Conservation (phyloP, 2,113 vertebrate species). For the Amblyornis subalaris region DNA sequence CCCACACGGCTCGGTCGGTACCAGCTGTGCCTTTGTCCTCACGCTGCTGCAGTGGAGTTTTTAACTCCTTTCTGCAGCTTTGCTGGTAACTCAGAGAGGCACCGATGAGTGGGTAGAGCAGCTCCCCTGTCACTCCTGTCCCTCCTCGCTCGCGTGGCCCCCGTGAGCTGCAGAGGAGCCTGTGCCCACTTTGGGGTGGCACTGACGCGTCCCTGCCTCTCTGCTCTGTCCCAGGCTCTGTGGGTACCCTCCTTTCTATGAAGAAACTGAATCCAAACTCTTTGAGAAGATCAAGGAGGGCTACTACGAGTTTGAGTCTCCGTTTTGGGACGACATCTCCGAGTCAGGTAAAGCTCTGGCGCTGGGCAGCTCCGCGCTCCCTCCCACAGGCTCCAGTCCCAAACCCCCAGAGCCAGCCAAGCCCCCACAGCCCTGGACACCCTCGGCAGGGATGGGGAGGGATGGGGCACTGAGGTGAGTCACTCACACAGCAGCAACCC, state of each 20-base stretch:
- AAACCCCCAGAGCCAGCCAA: background rate
- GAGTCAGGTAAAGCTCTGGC: slow-evolving; percentile 78
- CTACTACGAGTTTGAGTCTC: slow-evolving; percentile 89
- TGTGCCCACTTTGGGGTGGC: rapidly evolving
- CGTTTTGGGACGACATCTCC: slow-evolving; percentile 93
- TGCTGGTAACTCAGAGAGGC: rapidly evolving
- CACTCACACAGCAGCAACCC: background rate
- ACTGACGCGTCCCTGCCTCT: background rate
- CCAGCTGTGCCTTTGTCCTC: slow-evolving; percentile 52
- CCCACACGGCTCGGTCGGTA: background rate
- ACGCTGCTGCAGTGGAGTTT: background rate
- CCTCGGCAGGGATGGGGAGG: rapidly evolving
- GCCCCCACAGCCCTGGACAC: rapidly evolving
- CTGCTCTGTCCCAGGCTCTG: slow-evolving; percentile 76
- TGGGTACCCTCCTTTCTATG: slow-evolving; percentile 95
- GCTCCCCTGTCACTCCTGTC: background rate
- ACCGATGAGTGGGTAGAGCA: background rate
- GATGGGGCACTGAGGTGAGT: background rate
- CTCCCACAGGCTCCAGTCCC: background rate
- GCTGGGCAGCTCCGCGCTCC: rapidly evolving
- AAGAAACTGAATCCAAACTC: slow-evolving; percentile 87
- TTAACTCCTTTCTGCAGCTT: background rate
- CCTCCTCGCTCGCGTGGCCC: rapidly evolving
- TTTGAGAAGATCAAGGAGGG: slow-evolving; percentile 93
- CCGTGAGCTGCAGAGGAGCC: rapidly evolving